Conservation (phyloP, 2,888 invertebrate genomes). For the Eupithecia subumbrata region DNA sequence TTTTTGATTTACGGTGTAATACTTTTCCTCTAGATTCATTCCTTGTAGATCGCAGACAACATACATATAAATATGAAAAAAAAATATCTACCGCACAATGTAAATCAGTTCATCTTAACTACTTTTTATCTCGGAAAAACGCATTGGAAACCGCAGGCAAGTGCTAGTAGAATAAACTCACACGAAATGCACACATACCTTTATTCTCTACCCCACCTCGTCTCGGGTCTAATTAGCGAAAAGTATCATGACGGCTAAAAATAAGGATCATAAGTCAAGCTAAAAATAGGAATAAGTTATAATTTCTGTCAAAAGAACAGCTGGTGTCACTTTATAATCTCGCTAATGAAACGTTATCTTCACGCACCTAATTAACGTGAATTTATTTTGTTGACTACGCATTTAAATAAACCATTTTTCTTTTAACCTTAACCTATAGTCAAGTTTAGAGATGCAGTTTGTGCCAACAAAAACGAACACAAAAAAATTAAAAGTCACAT, state of each 20-base stretch:
- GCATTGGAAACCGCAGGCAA: background rate
- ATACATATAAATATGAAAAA: background rate
- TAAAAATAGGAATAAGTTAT: slow-evolving; percentile 40
- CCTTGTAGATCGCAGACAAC: background rate
- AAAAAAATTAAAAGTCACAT: too few relatives aligned
- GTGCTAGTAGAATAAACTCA: background rate
- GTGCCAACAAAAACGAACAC: too few relatives aligned
- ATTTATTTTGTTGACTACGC: background rate
- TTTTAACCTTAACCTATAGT: too few relatives aligned
- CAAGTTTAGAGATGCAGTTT: too few relatives aligned
- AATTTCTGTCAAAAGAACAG: slow-evolving; percentile 53
- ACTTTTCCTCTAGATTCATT: background rate
- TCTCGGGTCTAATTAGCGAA: background rate
- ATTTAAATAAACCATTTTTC: too few relatives aligned
- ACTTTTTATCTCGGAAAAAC: background rate
- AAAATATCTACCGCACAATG: background rate
- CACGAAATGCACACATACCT: background rate
- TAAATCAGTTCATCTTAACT: background rate
- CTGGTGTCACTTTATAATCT: slow-evolving; percentile 50
- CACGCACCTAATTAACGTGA: slow-evolving; percentile 17
- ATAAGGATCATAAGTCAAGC: background rate
- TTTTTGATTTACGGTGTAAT: background rate
- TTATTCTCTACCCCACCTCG: background rate
- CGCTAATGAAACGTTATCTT: slow-evolving; percentile 49
- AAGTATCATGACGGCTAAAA: background rate